Evolutionary conservation across 30 jellyfish, hydroid and myxozoan species (phyloP).

Genomic region (Turritopsis dohrnii): DNA sequence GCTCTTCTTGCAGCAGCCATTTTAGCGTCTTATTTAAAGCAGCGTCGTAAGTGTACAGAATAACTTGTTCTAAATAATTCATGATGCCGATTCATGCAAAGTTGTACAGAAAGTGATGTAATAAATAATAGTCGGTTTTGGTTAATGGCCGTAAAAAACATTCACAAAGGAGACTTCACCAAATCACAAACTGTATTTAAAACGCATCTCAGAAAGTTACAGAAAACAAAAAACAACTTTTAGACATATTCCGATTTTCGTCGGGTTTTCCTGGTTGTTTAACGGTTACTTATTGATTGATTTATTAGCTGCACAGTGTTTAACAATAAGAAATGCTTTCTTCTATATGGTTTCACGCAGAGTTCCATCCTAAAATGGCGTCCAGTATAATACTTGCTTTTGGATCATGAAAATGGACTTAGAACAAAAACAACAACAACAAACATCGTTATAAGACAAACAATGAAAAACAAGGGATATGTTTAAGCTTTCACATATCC

Average conservation of each 20-base stretch:
- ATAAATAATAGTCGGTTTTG: background rate
- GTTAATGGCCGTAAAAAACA: background rate
- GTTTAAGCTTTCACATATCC: no score
- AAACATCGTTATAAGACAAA: no score
- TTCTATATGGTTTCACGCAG: no score
- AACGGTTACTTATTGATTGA: no score
- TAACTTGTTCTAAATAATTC: background rate
- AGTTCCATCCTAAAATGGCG: no score
- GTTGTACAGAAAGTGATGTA: background rate
- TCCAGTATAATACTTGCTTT: no score
- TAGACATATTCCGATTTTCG: no score
- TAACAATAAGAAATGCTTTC: no score
- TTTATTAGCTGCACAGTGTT: no score
- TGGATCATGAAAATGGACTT: no score
- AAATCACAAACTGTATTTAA: background rate
- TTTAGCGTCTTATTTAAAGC: conserved; percentile 6
- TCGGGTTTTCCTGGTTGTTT: no score
- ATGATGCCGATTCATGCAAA: background rate
- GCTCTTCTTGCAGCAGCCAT: conserved; percentile 9
- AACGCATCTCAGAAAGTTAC: background rate
- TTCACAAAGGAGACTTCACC: background rate
- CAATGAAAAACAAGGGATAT: background rate
- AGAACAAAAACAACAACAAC: no score
- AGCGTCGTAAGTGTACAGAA: background rate
- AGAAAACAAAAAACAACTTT: background rate